Evolutionary conservation across 1,140 invertebrate species (phyloP).

Genomic region (Drosophila busckii): DNA sequence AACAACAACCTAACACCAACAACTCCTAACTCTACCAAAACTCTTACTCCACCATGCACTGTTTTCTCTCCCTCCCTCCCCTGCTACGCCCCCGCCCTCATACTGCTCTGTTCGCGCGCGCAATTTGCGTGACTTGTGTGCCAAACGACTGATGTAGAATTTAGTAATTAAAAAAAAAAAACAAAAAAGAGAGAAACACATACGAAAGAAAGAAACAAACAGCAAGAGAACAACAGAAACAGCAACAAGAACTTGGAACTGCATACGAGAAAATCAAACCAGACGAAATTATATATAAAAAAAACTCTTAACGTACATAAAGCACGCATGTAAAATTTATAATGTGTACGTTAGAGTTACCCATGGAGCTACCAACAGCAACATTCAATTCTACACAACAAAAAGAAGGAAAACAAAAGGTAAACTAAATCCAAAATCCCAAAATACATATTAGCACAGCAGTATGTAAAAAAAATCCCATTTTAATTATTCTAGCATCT

Average conservation of each 20-base stretch:
- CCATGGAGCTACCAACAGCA: background rate
- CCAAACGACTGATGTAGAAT: constrained; percentile 78
- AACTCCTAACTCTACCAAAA: too few species aligned
- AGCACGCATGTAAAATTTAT: too few species aligned
- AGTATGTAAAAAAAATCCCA: constrained; percentile 51
- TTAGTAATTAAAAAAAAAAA: constrained; percentile 62
- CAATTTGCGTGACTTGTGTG: constrained; percentile 65
- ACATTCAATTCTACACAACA: too few species aligned
- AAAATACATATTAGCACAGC: constrained; percentile 38
- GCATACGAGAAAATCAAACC: background rate
- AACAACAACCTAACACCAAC: too few species aligned
- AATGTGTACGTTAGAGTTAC: too few species aligned
- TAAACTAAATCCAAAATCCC: constrained; percentile 3
- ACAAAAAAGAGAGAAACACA: constrained; percentile 18
- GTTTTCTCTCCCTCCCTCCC: background rate
- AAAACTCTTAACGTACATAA: background rate
- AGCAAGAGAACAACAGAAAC: constrained; percentile 15
- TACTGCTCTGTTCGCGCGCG: constrained; percentile 27
- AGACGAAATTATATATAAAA: background rate
- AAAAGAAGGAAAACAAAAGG: background rate
- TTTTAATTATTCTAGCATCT: constrained; percentile 54
- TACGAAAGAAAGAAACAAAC: background rate
- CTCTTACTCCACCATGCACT: background rate
- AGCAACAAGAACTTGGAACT: background rate
- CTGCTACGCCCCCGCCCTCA: background rate